Percentiles rank a stretch among this genome's conserved stretches.
Evolutionary conservation across 2,797 vertebrate species (phyloP).

Genomic region (Brachyrhaphis roseni): DNA sequence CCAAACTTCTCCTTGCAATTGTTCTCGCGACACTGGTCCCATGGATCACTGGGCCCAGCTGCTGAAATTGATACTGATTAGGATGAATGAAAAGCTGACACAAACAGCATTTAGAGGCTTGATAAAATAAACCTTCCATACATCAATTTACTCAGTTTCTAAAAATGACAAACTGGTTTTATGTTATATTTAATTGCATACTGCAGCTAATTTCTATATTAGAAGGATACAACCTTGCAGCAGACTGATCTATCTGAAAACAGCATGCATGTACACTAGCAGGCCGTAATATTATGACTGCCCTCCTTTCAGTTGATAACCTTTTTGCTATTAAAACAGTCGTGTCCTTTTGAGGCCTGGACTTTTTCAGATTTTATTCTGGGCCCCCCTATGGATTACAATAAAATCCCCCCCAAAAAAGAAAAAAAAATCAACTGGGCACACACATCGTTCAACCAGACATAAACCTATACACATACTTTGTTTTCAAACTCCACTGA

Average conservation of each 20-base stretch:
- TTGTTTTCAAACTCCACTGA: no score
- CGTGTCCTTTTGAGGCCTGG: not conserved
- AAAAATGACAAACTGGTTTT: not conserved
- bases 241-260: not conserved
- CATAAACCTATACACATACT: no score
- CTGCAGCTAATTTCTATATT: not conserved
- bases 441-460: no score
- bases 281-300: not conserved
- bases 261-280: not conserved
- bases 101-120: not conserved
- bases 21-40: slow-evolving; percentile 78
- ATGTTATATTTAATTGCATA: not conserved
- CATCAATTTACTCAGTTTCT: not conserved
- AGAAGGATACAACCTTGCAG: not conserved
- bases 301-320: not conserved
- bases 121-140: not conserved
- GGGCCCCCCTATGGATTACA: no score
- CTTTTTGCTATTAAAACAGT: not conserved
- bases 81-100: not conserved
- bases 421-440: no score
- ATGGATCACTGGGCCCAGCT: slow-evolving; percentile 78
- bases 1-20: slow-evolving; percentile 83
- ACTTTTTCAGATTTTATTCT: no score
- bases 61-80: slow-evolving; percentile 12
- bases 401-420: no score